These are phyloP conservation scores for Tragelaphus scriptus DNA, from an alignment of 2,113 vertebrate genomes.

Conservation along the genomic window DNA sequence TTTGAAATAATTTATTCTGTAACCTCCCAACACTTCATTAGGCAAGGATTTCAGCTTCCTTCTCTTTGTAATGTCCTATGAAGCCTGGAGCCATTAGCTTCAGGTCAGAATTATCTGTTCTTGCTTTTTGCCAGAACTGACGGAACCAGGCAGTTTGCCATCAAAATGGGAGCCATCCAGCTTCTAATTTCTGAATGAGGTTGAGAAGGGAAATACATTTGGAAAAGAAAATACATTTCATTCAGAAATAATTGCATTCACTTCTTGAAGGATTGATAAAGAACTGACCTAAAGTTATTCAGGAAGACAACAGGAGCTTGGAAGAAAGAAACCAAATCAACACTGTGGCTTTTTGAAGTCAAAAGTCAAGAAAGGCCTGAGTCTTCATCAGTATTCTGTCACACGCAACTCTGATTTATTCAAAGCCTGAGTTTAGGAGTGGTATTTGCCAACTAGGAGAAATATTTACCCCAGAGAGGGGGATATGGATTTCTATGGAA, in stretches of 20 bases:
- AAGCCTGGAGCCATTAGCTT: not conserved
- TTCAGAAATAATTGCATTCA: constrained; percentile 42
- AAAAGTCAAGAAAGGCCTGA: not conserved
- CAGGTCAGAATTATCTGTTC: constrained; percentile 25
- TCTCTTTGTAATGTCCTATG: not conserved
- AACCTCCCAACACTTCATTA: not conserved
- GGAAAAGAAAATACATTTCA: constrained; percentile 48
- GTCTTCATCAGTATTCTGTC: not conserved
- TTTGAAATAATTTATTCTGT: not conserved
- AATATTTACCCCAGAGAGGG: not conserved
- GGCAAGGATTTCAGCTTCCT: not conserved
- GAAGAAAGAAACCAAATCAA: not conserved
- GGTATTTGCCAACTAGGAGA: not conserved
- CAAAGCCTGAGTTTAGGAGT: not conserved
- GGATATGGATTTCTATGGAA: not conserved
- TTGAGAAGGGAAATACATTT: constrained; percentile 32
- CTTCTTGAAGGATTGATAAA: not conserved
- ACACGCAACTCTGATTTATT: not conserved
- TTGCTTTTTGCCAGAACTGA: constrained; percentile 18
- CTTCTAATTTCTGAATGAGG: constrained; percentile 15
- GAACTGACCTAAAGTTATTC: not conserved
- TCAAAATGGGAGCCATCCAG: not conserved
- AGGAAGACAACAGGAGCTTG: not conserved
- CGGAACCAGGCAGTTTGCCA: constrained; percentile 11
- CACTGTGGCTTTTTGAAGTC: not conserved